Base-by-base conservation (phyloP, 2,888 invertebrate species). In the Ophioninae sp. region DNA sequence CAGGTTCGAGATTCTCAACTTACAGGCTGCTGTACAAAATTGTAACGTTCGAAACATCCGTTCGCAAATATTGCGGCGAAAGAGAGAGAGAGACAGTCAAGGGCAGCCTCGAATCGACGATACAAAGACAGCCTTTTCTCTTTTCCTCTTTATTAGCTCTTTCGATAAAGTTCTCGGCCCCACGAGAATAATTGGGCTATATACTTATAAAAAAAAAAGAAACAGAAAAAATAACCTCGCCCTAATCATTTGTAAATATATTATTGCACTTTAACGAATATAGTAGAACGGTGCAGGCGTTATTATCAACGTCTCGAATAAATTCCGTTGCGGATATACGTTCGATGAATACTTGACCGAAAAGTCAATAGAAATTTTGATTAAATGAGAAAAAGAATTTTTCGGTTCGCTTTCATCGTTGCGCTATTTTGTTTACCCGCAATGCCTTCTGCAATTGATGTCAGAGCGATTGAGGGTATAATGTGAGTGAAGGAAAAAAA, bases 181-280 rank as follows among this genome's bases (percentile, higher is more conserved):
- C 39, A n/a, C 13, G n/a, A 65, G 39, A 65, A 39, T 37, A 39
- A 37, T 65, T 41, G 37, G 37, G n/a, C 39, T 13, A n/a, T 51
- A 5, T 51, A 51, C 51, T 13, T 51, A 13, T 51, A 51, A 51
- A 51, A 67, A 30, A 65, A 64, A 39, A 67, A 67, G 22, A 61
- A 59, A 59, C n/a, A 20, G 0, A 37, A 67, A 39, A 1, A 8
- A 59, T 30, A 0, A 64, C 51, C 37, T 63, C 39, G 71, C 59
- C 69, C 69, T 20, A 44, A 69, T 77, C 30, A 58, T 69, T 51
- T 44, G 63, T 51, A 69, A 59, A 61, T 59, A 51, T 77, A 58
- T 69, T 69, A 77, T 77, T 69, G 69, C 68, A 30, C 68, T 77
- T 75, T 20, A 39, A 39, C 37, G 65, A 56, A 65, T 58, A 37